phyloP scores from a whole-genome alignment of 2,113 vertebrate species.

The Halcyon malimbica region DNA sequence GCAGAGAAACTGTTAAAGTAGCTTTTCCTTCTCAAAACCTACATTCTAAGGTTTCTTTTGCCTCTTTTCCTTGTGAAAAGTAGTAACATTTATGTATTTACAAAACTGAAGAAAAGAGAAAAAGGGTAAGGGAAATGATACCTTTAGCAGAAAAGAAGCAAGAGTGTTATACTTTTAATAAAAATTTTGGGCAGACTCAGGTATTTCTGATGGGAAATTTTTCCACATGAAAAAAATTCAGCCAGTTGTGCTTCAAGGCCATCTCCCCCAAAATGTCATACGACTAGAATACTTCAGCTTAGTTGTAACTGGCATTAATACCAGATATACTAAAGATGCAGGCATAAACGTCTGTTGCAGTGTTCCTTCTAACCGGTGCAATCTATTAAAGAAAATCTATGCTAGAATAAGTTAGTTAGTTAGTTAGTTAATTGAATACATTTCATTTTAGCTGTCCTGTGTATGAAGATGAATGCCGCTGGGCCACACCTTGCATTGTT shows the following conservation, averaged over 20 bases:
- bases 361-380: neutral
- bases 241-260: neutral
- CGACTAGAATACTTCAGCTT: neutral
- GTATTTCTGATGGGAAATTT: neutral
- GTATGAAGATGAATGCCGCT: neutral
- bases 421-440: neutral
- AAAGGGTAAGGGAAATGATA: neutral
- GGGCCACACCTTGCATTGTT: neutral
- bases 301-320: neutral
- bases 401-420: neutral
- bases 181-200: neutral
- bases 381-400: neutral
- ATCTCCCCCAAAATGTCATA: neutral
- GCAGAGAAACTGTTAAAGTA: neutral
- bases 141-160: neutral
- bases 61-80: neutral
- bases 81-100: neutral
- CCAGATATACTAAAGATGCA: neutral
- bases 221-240: neutral
- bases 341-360: neutral
- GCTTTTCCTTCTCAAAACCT: rapidly evolving
- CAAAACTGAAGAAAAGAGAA: neutral
- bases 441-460: neutral
- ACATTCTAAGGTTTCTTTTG: neutral
- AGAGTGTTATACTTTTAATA: neutral